Evolutionary conservation across 1,140 invertebrate genomes (phyloP).

Genomic region (Conopomorpha cramerella): DNA sequence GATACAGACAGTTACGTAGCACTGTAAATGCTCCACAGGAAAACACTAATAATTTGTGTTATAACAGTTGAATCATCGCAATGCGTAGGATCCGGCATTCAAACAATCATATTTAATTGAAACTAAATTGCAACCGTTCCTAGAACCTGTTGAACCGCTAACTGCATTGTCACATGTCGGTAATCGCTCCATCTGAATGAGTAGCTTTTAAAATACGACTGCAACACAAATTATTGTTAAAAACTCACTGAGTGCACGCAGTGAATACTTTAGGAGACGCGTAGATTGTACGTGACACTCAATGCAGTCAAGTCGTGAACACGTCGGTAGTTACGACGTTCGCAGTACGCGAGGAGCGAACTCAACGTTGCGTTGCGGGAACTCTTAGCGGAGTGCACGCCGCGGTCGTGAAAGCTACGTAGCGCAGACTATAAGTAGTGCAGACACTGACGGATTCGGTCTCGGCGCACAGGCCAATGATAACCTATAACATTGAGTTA

Average conservation of each 20-base stretch:
- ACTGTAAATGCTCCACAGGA: too few species aligned
- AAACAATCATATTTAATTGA: too few species aligned
- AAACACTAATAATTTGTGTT: too few species aligned
- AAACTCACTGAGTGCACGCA: constrained; percentile 57
- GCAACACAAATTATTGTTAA: constrained; percentile 45
- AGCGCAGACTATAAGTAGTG: constrained; percentile 59
- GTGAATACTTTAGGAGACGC: constrained; percentile 50
- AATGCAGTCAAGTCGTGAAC: constrained; percentile 46
- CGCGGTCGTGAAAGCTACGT: constrained; percentile 54
- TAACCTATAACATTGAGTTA: constrained; percentile 62
- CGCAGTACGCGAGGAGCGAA: constrained; percentile 45
- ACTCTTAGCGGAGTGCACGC: constrained; percentile 46
- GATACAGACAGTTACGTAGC: too few species aligned
- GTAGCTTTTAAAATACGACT: constrained; percentile 14
- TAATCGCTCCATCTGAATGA: too few species aligned
- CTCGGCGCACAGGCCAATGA: constrained; percentile 59
- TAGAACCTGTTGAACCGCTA: too few species aligned
- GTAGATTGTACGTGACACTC: constrained; percentile 43
- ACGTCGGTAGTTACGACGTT: constrained; percentile 48
- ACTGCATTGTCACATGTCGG: too few species aligned
- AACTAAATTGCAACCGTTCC: too few species aligned
- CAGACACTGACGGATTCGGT: constrained; percentile 55
- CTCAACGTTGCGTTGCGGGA: constrained; percentile 48
- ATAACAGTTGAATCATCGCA: too few species aligned
- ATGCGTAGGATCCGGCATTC: too few species aligned